Percentiles rank a stretch among this genome's conserved stretches.
These are phyloP conservation scores for Eupeodes latifasciatus DNA, from an alignment of 2,888 invertebrate species.

Conservation along the genomic window DNA sequence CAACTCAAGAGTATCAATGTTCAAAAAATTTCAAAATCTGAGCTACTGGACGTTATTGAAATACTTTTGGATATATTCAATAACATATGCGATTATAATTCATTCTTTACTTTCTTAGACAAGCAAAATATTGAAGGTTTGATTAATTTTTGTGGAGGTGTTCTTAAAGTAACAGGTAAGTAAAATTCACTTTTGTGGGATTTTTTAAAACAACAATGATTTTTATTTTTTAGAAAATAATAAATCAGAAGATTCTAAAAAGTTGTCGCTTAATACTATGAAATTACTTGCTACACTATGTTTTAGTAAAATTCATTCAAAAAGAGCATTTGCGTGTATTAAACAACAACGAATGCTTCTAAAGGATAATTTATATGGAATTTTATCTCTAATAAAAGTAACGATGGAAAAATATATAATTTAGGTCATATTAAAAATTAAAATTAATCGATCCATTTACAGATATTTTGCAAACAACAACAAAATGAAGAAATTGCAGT, in stretches of 20 bases:
- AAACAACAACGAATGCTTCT: slow-evolving; percentile 69
- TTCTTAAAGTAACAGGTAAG: slow-evolving; percentile 79
- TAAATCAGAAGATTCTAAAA: slow-evolving; percentile 74
- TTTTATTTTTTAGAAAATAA: slow-evolving; percentile 24
- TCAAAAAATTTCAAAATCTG: slow-evolving; percentile 75
- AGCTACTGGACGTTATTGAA: slow-evolving; percentile 79
- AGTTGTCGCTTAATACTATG: slow-evolving; percentile 76
- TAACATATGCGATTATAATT: slow-evolving; percentile 78
- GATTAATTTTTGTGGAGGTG: slow-evolving; percentile 78
- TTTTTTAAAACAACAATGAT: not conserved
- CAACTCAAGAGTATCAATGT: slow-evolving; percentile 79
- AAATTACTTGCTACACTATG: slow-evolving; percentile 79
- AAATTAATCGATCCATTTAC: not conserved
- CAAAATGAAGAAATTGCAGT: slow-evolving; percentile 71
- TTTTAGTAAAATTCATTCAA: slow-evolving; percentile 78
- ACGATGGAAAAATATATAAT: not conserved
- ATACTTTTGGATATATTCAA: slow-evolving; percentile 78
- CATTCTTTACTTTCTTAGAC: slow-evolving; percentile 79
- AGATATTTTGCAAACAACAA: slow-evolving; percentile 81
- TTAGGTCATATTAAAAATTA: too few relatives aligned
- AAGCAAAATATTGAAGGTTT: slow-evolving; percentile 80
- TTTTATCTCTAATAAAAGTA: slow-evolving; percentile 80
- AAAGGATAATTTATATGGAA: slow-evolving; percentile 74
- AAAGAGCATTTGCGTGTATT: slow-evolving; percentile 78
- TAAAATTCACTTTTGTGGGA: not conserved